phyloP scores from a whole-genome alignment of 2,113 vertebrate species.

The Egretta garzetta region DNA sequence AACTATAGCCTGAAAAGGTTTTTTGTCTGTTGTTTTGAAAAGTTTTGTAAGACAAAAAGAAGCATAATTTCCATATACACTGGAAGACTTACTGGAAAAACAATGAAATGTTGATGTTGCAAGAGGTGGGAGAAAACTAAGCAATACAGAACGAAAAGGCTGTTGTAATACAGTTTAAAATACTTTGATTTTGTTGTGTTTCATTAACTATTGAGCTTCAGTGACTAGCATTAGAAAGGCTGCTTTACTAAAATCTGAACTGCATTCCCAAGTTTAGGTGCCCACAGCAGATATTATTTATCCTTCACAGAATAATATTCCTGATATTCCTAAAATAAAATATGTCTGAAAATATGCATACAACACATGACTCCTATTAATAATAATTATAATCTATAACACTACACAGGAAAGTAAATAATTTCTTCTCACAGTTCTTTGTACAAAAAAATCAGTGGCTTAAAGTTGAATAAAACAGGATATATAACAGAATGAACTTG shows the following conservation, averaged over 20 bases:
- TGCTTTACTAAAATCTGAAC: neutral
- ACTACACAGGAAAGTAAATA: neutral
- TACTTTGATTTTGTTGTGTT: neutral
- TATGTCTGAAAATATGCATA: neutral
- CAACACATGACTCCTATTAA: neutral
- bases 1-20: neutral
- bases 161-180: neutral
- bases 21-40: conserved; percentile 24
- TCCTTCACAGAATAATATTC: neutral
- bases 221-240: neutral
- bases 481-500: neutral
- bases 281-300: neutral
- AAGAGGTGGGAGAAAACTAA: conserved; percentile 9
- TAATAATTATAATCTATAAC: neutral
- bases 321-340: neutral
- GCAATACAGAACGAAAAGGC: neutral
- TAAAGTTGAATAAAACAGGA: neutral
- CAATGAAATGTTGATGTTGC: conserved; percentile 9
- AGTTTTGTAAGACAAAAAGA: conserved; percentile 23
- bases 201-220: neutral
- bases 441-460: neutral
- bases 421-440: neutral
- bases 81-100: conserved; percentile 54
- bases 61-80: neutral
- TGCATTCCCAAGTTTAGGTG: neutral